A percentile compares a stretch with the other conserved stretches of the same genome.
phyloP scores from a whole-genome alignment of 2,888 invertebrate species.

The Blastobasis lacticolella region DNA sequence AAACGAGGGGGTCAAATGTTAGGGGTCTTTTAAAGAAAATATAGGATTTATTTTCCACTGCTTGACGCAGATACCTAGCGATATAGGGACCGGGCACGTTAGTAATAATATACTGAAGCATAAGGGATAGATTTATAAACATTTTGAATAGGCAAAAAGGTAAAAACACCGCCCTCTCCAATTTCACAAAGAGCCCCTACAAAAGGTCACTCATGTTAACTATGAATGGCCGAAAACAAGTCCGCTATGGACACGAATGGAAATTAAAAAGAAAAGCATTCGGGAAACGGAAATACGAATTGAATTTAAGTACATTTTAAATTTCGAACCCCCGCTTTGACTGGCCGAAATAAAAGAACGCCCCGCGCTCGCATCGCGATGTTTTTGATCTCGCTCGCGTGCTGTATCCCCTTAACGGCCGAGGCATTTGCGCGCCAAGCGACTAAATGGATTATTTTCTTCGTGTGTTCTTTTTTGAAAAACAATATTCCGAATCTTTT shows the following conservation, averaged over 20 bases:
- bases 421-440: constrained; percentile 61
- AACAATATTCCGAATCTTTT: constrained; percentile 42
- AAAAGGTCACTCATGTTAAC: constrained; percentile 71
- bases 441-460: constrained; percentile 74
- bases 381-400: constrained; percentile 61
- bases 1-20: constrained; percentile 31
- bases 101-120: no score
- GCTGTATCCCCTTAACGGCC: constrained; percentile 59
- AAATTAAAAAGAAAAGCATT: constrained; percentile 65
- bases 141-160: constrained; percentile 61
- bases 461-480: constrained; percentile 60
- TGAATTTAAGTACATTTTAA: constrained; percentile 72
- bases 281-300: constrained; percentile 62
- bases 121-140: constrained; percentile 24
- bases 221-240: constrained; percentile 68
- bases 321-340: constrained; percentile 60
- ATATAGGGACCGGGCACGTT: no score
- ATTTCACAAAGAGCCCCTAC: constrained; percentile 67
- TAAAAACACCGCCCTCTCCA: constrained; percentile 58
- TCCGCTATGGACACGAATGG: constrained; percentile 53
- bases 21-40: constrained; percentile 35
- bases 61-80: no score
- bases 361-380: constrained; percentile 50
- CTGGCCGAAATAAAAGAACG: constrained; percentile 65
- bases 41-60: neutral